Conservation (phyloP, 1,140 invertebrate species). For the Armadillidium nasatum region DNA sequence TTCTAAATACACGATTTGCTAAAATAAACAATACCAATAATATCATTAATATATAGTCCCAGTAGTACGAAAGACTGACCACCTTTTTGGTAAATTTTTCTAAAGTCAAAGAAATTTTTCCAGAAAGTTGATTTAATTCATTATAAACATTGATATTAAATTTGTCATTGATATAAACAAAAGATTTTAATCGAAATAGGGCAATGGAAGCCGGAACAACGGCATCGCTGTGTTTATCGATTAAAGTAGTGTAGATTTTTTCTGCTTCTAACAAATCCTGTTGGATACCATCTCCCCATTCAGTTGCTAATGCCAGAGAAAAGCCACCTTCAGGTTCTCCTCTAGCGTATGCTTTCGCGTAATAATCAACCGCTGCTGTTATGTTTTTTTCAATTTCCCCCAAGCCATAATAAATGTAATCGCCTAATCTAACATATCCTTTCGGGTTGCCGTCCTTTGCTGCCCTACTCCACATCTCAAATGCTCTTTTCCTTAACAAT, state of each 20-base stretch:
- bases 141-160: not conserved
- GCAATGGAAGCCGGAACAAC: constrained; percentile 12
- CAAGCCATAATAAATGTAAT: constrained; percentile 24
- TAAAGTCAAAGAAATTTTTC: no score
- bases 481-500: not conserved
- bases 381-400: constrained; percentile 2
- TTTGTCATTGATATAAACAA: not conserved
- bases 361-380: not conserved
- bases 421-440: constrained; percentile 14
- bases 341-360: constrained; percentile 13
- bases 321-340: constrained; percentile 22
- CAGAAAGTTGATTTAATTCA: no score
- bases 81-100: no score
- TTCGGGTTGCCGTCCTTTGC: constrained; percentile 4
- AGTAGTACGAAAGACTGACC: no score
- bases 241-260: not conserved
- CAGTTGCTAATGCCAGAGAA: constrained; percentile 17
- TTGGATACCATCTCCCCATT: constrained; percentile 24
- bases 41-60: no score
- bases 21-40: no score
- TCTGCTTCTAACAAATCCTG: constrained; percentile 18
- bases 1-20: no score
- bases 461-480: constrained; percentile 14
- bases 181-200: constrained; percentile 16
- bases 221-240: not conserved